A percentile compares a stretch with the other conserved stretches of the same genome.
phyloP scores from a whole-genome alignment of 2,797 vertebrate genomes.

The Masticophis lateralis region DNA sequence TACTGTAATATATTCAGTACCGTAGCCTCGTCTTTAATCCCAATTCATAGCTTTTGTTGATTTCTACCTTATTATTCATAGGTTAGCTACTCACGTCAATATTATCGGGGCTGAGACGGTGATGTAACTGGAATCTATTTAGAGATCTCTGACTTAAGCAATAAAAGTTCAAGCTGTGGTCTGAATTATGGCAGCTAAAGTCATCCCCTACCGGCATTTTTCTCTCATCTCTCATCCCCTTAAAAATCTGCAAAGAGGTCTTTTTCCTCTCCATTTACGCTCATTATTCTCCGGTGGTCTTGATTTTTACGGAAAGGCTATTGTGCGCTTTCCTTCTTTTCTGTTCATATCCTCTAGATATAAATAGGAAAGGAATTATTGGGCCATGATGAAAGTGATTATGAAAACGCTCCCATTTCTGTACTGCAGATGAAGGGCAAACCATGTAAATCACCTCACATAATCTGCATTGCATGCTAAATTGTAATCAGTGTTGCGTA shows the following conservation, averaged over 20 bases:
- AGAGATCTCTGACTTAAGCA: neutral
- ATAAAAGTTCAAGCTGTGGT: neutral
- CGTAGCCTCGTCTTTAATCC: neutral
- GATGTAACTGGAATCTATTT: neutral
- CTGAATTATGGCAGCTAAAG: neutral
- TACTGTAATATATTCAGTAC: neutral
- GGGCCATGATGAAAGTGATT: neutral
- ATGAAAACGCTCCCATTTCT: neutral
- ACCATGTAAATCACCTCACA: neutral
- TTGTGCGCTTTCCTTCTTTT: neutral
- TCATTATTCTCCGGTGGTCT: neutral
- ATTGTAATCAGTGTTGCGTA: neutral
- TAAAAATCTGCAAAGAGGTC: neutral
- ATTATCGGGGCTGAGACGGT: neutral
- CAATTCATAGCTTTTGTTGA: no score
- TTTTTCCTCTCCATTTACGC: neutral
- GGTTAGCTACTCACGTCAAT: neutral
- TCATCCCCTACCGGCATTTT: neutral
- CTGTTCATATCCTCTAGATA: neutral
- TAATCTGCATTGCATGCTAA: neutral
- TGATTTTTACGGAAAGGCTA: neutral
- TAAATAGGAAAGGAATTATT: slow-evolving; percentile 3
- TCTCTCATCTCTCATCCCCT: neutral
- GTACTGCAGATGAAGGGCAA: neutral
- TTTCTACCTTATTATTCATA: neutral